phyloP scores from a whole-genome alignment of 2,113 vertebrate genomes.

The Eptatretus burgeri region DNA sequence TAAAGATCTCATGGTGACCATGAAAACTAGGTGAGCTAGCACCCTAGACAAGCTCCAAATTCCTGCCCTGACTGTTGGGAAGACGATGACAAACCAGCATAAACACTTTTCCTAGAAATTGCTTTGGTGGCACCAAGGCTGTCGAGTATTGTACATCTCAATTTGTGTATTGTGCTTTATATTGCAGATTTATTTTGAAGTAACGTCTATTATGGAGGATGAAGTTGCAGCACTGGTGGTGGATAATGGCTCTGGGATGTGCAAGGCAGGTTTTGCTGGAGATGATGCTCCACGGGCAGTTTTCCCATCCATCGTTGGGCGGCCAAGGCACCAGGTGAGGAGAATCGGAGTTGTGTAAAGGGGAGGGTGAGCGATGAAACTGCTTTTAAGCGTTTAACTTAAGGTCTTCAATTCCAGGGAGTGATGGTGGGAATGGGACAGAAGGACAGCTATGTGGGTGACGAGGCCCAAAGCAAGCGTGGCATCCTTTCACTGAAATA shows the following conservation, averaged over 20 bases:
- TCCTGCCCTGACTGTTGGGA: no score
- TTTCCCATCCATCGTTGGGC: slow-evolving; percentile 24
- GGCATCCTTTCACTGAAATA: slow-evolving; percentile 34
- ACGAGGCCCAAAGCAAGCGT: slow-evolving; percentile 34
- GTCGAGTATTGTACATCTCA: no score
- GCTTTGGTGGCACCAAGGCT: no score
- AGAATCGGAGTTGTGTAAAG: background rate
- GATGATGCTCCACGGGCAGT: slow-evolving; percentile 28
- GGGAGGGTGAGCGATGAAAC: no score
- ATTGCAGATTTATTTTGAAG: no score
- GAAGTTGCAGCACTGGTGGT: slow-evolving; percentile 32
- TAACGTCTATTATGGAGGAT: slow-evolving; percentile 20
- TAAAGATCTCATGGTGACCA: no score
- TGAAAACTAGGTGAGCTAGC: no score
- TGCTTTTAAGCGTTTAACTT: no score
- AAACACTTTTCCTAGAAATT: no score
- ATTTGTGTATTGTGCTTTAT: no score
- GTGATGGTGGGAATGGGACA: slow-evolving; percentile 40
- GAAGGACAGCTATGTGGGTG: slow-evolving; percentile 32
- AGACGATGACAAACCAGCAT: no score
- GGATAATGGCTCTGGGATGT: slow-evolving; percentile 38
- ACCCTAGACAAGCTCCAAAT: no score
- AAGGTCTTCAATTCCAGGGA: slow-evolving; percentile 13
- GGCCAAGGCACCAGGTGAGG: slow-evolving; percentile 21
- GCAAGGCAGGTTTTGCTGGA: slow-evolving; percentile 31